These are phyloP conservation scores for Squalus acanthias DNA, from an alignment of 2,797 vertebrate species.

Conservation along the genomic window DNA sequence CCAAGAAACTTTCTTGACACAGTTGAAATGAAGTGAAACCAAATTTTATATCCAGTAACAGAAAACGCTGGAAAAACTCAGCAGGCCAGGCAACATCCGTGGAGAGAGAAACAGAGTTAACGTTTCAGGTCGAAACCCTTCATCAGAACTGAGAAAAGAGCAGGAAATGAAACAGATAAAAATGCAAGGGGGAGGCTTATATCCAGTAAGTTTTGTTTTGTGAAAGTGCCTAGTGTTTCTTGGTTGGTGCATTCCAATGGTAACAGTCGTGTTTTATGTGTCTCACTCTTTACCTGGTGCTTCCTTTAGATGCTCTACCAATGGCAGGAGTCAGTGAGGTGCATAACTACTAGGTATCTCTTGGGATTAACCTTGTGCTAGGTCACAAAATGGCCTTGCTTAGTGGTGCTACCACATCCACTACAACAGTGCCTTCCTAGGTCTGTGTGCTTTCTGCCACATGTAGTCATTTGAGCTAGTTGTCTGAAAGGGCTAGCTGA, in stretches of 20 bases:
- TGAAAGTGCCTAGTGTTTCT: neutral
- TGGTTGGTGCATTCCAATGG: neutral
- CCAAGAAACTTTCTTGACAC: neutral
- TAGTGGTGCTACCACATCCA: too few relatives aligned
- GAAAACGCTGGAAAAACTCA: too few relatives aligned
- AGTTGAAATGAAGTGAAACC: neutral
- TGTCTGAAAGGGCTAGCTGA: neutral
- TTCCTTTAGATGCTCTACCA: neutral
- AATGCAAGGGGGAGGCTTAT: too few relatives aligned
- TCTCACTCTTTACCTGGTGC: neutral
- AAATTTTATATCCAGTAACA: neutral
- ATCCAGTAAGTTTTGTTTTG: neutral
- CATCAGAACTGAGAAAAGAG: too few relatives aligned
- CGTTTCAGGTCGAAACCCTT: too few relatives aligned
- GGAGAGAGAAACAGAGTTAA: too few relatives aligned
- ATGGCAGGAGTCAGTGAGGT: neutral
- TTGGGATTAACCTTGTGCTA: neutral
- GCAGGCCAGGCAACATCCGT: too few relatives aligned
- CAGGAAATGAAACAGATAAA: too few relatives aligned
- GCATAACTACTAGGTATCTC: neutral
- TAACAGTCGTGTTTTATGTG: neutral
- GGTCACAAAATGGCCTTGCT: neutral
- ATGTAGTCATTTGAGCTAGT: neutral
- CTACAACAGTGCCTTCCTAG: neutral
- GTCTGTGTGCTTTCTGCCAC: neutral